A percentile compares a stretch with the other conserved stretches of the same genome.
Evolutionary conservation across 2,888 invertebrate species (phyloP).

Genomic region (Notocelia uddmanniana): DNA sequence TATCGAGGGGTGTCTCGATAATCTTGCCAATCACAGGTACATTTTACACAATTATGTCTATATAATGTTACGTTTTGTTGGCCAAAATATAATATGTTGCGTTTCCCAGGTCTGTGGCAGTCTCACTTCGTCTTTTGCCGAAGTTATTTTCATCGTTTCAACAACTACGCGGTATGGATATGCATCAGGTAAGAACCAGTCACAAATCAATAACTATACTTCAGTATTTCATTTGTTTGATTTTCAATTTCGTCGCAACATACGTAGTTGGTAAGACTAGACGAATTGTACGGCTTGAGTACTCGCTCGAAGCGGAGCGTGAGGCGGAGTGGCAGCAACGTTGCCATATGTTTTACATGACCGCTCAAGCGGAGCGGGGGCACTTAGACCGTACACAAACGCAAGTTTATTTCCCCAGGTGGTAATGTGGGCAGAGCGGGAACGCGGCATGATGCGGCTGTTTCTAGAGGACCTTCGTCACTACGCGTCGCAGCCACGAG

Average conservation of each 20-base stretch:
- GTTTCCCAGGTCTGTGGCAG: conserved; percentile 91
- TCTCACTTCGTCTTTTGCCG: conserved; percentile 94
- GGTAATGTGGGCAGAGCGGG: conserved; percentile 97
- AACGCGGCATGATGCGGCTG: conserved; percentile 96
- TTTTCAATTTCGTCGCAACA: no score
- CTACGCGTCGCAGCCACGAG: conserved; percentile 74
- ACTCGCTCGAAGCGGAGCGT: no score
- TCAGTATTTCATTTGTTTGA: no score
- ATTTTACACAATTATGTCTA: not conserved
- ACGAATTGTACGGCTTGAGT: no score
- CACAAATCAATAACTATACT: no score
- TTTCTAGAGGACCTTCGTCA: conserved; percentile 95
- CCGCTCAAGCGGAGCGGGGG: no score
- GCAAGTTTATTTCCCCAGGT: no score
- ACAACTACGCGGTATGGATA: conserved; percentile 94
- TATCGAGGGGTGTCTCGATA: conserved; percentile 97
- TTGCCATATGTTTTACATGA: no score
- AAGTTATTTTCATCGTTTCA: conserved; percentile 96
- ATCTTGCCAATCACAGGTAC: conserved; percentile 93
- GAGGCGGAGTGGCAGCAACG: no score
- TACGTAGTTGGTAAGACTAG: no score
- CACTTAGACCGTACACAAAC: no score
- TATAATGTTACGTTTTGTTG: not conserved
- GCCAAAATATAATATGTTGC: not conserved
- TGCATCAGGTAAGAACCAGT: conserved; percentile 87